Evolutionary conservation across 2,797 vertebrate species (phyloP), one percentile per base, ranked within the genome.

Genomic region (Syndactyla subalaris): DNA sequence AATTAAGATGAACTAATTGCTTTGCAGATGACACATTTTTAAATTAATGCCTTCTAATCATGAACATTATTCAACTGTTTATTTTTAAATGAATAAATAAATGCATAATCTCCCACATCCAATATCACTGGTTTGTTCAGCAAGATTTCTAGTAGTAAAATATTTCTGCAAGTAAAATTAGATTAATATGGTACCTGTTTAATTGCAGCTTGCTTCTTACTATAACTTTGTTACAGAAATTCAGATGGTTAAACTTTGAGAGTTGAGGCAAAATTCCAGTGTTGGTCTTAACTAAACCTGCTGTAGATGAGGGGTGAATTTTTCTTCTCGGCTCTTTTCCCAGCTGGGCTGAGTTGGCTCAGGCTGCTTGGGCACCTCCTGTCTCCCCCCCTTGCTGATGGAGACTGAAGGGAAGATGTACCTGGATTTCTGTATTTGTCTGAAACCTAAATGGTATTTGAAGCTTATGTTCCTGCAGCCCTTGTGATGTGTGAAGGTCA

Each of bases 1-100:
- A 76, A 46, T 90, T 84, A 58, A 78, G 34, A 51, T 83, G 59
- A 92, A n/a, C 62, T 94, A 85, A 93, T 93, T 95, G 83, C 63
- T 78, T 95, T 90, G 76, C 80, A 94, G 81, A 38, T 48, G 73
- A 62, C 88, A 58, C 46, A 29, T 80, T 92, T 92, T 89, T 32
- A 92, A 85, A 66, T 55, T 12, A 29, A 15, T 70, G 48, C 58
- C 63, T 94, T 88, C 32, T 95, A 71, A 88, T 95, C 15, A 49
- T 54, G 51, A 89, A 36, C 39, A 24, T 68, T 43, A 83, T 57
- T 85, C 32, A 63, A 6, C 14, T 81, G 30, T 63, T 91, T 78
- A 19, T 63, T 88, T 94, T 86, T 75, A 16, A 86, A 34, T 52
- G 6, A 54, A 39, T 80, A 49, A 77, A 66, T 82, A 70, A 62